Conservation (phyloP, 2,797 vertebrate genomes). For the Coreius guichenoti region DNA sequence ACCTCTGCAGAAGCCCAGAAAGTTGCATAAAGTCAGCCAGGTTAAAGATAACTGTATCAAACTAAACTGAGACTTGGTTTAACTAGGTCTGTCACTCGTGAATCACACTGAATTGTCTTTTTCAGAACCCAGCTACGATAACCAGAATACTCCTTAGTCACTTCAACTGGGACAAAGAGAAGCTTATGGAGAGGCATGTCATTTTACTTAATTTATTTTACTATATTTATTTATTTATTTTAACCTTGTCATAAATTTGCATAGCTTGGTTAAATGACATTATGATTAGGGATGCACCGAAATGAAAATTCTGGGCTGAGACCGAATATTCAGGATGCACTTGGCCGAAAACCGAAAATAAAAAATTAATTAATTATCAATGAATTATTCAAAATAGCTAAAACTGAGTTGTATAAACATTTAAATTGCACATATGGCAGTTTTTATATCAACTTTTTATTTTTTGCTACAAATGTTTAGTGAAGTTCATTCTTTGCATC, state of each 20-base stretch:
- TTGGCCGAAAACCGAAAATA: neutral
- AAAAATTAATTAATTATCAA: neutral
- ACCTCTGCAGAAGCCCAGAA: too few relatives aligned
- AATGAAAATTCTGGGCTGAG: neutral
- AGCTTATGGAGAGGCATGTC: conserved; percentile 98
- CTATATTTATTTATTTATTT: conserved; percentile 1
- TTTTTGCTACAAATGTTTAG: too few relatives aligned
- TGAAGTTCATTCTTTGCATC: too few relatives aligned
- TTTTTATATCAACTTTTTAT: neutral
- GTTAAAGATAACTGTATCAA: neutral
- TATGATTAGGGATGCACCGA: neutral
- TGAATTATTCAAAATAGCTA: too few relatives aligned
- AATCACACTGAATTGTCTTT: conserved; percentile 23
- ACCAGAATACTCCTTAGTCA: conserved; percentile 99
- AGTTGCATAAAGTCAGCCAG: neutral
- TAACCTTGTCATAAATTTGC: neutral
- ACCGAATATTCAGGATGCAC: neutral
- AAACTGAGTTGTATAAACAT: too few relatives aligned
- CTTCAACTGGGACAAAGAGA: conserved; percentile 99
- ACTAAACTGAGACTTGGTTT: neutral
- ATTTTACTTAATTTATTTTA: conserved; percentile 10
- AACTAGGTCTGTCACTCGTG: neutral
- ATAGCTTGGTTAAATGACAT: neutral
- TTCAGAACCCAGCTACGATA: conserved; percentile 97
- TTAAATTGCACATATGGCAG: neutral